Base-by-base conservation (phyloP, 2,888 invertebrate genomes). In the Melieria picta region DNA sequence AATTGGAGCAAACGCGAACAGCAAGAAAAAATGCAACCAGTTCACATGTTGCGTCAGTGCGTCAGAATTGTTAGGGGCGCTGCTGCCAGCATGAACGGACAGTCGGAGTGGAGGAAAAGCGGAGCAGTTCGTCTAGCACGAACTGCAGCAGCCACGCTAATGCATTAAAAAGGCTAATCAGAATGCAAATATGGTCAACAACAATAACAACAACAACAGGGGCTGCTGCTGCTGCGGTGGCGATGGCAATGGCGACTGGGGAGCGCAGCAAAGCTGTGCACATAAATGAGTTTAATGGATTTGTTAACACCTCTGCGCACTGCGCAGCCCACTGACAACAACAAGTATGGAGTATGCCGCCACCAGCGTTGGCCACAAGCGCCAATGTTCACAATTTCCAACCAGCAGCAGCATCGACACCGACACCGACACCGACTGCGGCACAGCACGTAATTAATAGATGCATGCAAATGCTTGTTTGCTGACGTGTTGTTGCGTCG, bases 101-200 rank as follows among this genome's bases (percentile, higher is more conserved):
- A 30, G 30, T 30, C 30, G 30, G 2, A 2, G 30, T 30, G 30
- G 30, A 30, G 30, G 30, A 30, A 30, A 30, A 30, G 30, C 3
- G 30, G 2, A 30, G 30, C 30, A 30, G 30, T 30, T 30, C 30
- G 30, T 30, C 30, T 30, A 30, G 30, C 30, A 30, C 30, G 30
- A 30, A 30, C 30, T 30, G 30, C 30, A 30, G 30, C 30, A 30
- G 30, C 30, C 30, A 30, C 30, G 30, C 30, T 30, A 30, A 30
- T 30, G 30, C 30, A 30, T 30, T 30, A 30, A 30, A 30, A 82
- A 79, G 81, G 76, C 80, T 80, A 80, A 80, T 80, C 79, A 81
- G 78, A 82, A 82, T 81, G 82, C 82, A 82, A 82, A 82, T 81
- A 80, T 76, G 77, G 81, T 30, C 76, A 77, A 76, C 79, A 76